phyloP scores from a whole-genome alignment of 2,888 invertebrate genomes.

The Leptogaster cylindrica region DNA sequence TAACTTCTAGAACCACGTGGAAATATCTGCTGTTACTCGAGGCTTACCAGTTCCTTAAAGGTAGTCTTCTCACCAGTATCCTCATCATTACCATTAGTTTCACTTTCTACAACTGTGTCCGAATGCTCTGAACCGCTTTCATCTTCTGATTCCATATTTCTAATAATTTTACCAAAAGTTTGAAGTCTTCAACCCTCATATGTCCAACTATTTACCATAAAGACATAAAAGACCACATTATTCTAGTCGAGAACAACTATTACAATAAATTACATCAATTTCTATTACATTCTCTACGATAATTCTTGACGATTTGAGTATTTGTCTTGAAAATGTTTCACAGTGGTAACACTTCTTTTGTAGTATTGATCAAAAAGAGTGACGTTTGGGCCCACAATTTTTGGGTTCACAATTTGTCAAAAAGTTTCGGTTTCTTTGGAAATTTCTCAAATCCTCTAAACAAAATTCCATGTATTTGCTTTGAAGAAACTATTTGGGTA shows the following conservation, averaged over 20 bases:
- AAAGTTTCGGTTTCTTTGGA: slow-evolving; percentile 18
- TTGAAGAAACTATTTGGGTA: neutral
- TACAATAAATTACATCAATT: neutral
- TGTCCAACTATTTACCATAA: neutral
- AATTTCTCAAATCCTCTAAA: neutral
- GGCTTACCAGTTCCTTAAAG: slow-evolving; percentile 69
- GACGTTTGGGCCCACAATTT: slow-evolving; percentile 27
- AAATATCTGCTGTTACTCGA: neutral
- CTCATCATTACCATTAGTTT: slow-evolving; percentile 27
- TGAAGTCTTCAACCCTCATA: slow-evolving; percentile 39
- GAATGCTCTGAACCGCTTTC: neutral
- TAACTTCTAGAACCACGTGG: neutral
- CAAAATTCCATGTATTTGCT: slow-evolving; percentile 16
- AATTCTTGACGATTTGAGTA: too few species aligned
- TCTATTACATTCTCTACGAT: neutral
- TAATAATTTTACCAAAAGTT: slow-evolving; percentile 54
- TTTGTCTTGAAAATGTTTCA: too few species aligned
- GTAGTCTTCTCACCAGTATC: slow-evolving; percentile 58
- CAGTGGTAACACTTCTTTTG: neutral
- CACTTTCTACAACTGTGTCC: slow-evolving; percentile 43
- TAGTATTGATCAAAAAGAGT: slow-evolving; percentile 34
- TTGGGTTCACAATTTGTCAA: slow-evolving; percentile 31
- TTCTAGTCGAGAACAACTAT: neutral
- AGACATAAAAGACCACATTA: neutral
- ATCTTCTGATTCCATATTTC: neutral